A percentile compares a stretch with the other conserved stretches of the same genome.
phyloP scores from a whole-genome alignment of 53 echinoderm and acorn worm species.

The Paelopatides confundens region DNA sequence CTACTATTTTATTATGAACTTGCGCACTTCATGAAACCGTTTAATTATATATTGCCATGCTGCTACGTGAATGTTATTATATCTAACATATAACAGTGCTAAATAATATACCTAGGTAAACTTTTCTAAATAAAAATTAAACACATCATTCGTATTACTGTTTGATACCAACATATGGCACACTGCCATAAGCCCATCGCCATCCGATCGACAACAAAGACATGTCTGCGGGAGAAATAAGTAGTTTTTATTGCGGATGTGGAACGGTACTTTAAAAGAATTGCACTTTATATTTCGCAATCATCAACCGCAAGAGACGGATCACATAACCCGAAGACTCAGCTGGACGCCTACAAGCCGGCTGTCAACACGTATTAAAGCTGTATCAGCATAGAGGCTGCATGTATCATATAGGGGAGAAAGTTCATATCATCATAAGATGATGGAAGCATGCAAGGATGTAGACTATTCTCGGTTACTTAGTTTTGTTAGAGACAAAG shows the following conservation, averaged over 20 bases:
- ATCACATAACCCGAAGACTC: conserved; percentile 29
- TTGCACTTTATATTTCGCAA: conserved; percentile 18
- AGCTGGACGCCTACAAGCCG: conserved; percentile 20
- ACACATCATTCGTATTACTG: too few species aligned
- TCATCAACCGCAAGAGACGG: not conserved
- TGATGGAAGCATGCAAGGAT: not conserved
- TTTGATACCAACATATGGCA: too few species aligned
- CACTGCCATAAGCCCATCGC: too few species aligned
- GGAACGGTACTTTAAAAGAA: not conserved
- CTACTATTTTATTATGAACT: too few species aligned
- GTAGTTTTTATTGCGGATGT: not conserved
- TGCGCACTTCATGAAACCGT: too few species aligned
- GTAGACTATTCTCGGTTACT: not conserved
- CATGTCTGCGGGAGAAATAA: too few species aligned
- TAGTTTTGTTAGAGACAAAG: not conserved
- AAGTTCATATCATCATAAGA: not conserved
- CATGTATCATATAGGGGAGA: not conserved
- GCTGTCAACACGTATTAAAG: conserved; percentile 41
- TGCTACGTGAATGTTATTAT: too few species aligned
- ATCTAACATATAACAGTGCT: too few species aligned
- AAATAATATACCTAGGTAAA: too few species aligned
- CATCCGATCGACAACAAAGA: too few species aligned
- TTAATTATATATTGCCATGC: too few species aligned
- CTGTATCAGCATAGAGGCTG: conserved; percentile 14
- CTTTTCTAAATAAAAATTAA: too few species aligned